A percentile compares a stretch with the other conserved stretches of the same genome.
Conservation (phyloP, 2,888 invertebrate species). For the Volucella bombylans region DNA sequence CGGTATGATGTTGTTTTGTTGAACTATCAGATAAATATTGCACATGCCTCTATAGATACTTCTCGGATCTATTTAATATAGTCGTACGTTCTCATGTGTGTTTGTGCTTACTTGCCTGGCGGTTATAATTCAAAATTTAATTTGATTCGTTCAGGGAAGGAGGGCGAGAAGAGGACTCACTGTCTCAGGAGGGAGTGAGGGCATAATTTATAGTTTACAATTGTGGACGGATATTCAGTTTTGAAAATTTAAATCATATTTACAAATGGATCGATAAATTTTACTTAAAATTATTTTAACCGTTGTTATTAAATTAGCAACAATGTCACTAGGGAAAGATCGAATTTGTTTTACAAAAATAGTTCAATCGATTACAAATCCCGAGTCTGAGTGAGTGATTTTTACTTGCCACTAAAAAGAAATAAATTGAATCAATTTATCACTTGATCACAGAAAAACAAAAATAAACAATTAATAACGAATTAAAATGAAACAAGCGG, state of each 20-base stretch:
- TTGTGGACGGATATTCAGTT: slow-evolving; percentile 5
- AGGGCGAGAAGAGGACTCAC: background rate
- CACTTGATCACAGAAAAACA: background rate
- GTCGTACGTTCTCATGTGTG: background rate
- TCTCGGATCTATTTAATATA: too few species aligned
- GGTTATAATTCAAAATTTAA: slow-evolving; percentile 27
- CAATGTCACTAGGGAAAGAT: slow-evolving; percentile 14
- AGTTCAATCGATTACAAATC: slow-evolving; percentile 3
- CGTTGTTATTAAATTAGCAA: slow-evolving; percentile 9
- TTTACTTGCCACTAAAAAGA: slow-evolving; percentile 8
- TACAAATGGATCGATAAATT: slow-evolving; percentile 26
- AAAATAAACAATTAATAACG: background rate
- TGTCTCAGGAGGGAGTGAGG: background rate
- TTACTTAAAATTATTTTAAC: slow-evolving; percentile 1
- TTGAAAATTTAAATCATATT: background rate
- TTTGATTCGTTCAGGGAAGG: background rate
- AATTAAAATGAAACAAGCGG: background rate
- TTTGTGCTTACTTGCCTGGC: slow-evolving; percentile 1
- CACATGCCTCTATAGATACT: background rate
- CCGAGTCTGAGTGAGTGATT: background rate
- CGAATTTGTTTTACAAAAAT: background rate
- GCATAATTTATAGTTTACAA: slow-evolving; percentile 18
- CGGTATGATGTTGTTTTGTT: slow-evolving; percentile 2
- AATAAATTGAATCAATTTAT: slow-evolving; percentile 23
- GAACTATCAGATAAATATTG: background rate